Evolutionary conservation across 2,888 invertebrate species (phyloP).

Genomic region (Metopia argyrocephala): DNA sequence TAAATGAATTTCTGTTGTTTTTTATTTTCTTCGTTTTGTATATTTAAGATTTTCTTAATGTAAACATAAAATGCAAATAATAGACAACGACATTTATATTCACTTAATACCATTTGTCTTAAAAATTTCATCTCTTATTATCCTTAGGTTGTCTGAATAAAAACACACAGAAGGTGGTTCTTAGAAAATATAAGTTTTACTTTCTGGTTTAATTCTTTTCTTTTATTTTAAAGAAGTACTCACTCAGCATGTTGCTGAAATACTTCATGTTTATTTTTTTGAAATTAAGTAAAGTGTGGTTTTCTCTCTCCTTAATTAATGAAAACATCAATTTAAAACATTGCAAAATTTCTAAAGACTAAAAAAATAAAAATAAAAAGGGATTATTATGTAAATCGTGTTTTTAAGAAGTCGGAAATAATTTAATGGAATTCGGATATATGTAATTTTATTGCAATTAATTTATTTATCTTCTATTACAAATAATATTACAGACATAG

Average conservation of each 20-base stretch:
- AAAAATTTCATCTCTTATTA: slow-evolving; percentile 53
- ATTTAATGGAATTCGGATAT: too few species aligned
- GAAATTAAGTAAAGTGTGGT: background rate
- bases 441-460: too few species aligned
- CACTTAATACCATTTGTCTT: slow-evolving; percentile 61
- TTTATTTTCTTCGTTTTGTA: slow-evolving; percentile 7
- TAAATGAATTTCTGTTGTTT: slow-evolving; percentile 60
- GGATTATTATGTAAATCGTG: too few species aligned
- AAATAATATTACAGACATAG: too few species aligned
- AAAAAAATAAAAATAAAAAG: too few species aligned
- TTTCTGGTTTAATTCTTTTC: slow-evolving; percentile 32
- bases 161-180: slow-evolving; percentile 56
- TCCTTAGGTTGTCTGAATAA: slow-evolving; percentile 34
- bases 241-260: slow-evolving; percentile 16
- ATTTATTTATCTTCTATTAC: too few species aligned
- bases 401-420: too few species aligned
- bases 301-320: background rate
- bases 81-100: slow-evolving; percentile 55
- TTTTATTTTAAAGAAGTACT: slow-evolving; percentile 9
- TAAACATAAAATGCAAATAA: slow-evolving; percentile 56
- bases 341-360: too few species aligned
- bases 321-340: background rate
- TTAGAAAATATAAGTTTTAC: slow-evolving; percentile 39
- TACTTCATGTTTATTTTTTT: background rate
- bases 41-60: slow-evolving; percentile 24